Conservation (phyloP, 2,113 vertebrate genomes). For the Ranitomeya imitator region DNA sequence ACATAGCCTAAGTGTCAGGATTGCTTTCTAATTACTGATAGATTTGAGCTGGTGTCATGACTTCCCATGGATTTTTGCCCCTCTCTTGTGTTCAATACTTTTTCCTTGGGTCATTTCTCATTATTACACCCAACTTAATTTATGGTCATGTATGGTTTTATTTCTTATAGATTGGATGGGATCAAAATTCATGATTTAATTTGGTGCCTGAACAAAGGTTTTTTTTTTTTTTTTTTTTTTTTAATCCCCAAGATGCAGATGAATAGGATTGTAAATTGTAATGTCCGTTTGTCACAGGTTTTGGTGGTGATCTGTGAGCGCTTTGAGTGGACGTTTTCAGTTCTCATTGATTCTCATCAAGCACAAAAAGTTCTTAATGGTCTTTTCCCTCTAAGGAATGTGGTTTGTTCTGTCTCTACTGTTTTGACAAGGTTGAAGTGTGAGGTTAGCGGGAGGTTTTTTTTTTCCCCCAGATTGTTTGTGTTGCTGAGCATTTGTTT, state of each 20-base stretch:
- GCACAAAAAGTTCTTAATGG: conserved; percentile 17
- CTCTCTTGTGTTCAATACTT: too few species aligned
- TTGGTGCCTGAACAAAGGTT: too few species aligned
- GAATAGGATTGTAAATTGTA: not conserved
- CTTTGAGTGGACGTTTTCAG: not conserved
- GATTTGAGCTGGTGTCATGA: too few species aligned
- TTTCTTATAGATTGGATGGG: too few species aligned
- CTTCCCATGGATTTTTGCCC: too few species aligned
- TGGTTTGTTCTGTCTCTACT: not conserved
- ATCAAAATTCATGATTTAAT: too few species aligned
- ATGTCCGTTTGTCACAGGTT: not conserved
- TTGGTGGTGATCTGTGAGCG: not conserved
- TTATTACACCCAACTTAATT: too few species aligned
- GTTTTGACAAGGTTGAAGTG: not conserved
- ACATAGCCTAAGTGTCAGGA: too few species aligned
- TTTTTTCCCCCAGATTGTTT: not conserved
- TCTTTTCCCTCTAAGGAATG: conserved; percentile 37
- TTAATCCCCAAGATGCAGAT: not conserved
- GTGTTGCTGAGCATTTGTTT: not conserved
- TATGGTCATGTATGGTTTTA: too few species aligned
- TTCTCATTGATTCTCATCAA: conserved; percentile 18
- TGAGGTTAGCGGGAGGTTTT: not conserved
- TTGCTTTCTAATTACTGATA: too few species aligned
- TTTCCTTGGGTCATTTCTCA: too few species aligned
- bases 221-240: too few species aligned